Evolutionary conservation across 2,888 invertebrate genomes (phyloP), one percentile per base, ranked within the genome.

Genomic region (Gandaritis pyraliata): DNA sequence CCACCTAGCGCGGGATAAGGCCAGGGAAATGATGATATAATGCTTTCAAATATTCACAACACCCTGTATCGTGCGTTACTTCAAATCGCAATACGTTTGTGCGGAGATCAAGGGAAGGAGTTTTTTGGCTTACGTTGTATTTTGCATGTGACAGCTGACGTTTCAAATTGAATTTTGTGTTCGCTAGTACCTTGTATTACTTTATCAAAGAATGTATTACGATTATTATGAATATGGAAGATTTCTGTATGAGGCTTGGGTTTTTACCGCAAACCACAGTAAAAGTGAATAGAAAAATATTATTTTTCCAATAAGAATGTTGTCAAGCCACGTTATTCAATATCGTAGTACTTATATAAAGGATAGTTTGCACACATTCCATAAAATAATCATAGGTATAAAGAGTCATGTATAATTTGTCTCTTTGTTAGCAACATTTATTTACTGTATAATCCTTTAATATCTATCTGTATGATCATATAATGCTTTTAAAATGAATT

Each of bases 101-200:
- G 15, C 16, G 8, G 48, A 48, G 48, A 48, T 48, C 48, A 48
- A 48, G 48, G 15, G 29, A 23, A 46, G 23, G 33, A 8, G 13
- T 13, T 0, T 33, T 48, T 15, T 15, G 13, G 15, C 43, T 33
- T 10, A 30, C 47, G 30, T 12, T 30, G 13, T 29, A 29, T 33
- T 48, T 33, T 33, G 55, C 47, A 36, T 55, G 12, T 55, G 47
- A 55, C 47, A 47, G 38, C 39, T 47, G 55, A 55, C 46, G 38
- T 46, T 36, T 47, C 23, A 47, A 47, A 47, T 55, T 55, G 46
- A 43, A 47, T 38, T 47, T 47, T 47, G 47, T 8, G 1, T 33
- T 53, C 33, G 33, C 15, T 16, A 11, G 30, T 48, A 30, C 6
- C 23, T 46, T 23, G 47, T 33, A 11, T 33, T 33, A 8, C 8